Percentiles rank a stretch among this genome's conserved stretches.
phyloP scores from a whole-genome alignment of 2,797 vertebrate genomes.

The Crax fasciolata region DNA sequence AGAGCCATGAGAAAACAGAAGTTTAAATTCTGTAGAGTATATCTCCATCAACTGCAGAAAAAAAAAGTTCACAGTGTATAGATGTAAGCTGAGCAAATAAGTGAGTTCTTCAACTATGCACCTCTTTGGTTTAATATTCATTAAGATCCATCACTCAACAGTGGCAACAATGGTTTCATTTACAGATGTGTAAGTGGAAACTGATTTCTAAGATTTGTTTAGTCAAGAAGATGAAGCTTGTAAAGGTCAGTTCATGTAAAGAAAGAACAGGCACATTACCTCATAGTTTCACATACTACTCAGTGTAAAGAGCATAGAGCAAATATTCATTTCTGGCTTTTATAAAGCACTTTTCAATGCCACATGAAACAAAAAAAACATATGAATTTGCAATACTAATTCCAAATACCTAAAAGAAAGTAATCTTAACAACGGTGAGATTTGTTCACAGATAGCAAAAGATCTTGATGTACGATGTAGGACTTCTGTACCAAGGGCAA shows the following conservation, averaged over 20 bases:
- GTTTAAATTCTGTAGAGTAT: not conserved
- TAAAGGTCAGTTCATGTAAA: not conserved
- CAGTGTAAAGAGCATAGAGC: not conserved
- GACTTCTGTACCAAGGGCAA: not conserved
- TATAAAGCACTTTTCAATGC: not conserved
- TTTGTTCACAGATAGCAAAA: not conserved
- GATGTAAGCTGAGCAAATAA: not conserved
- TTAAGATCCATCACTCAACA: not conserved
- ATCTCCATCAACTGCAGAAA: not conserved
- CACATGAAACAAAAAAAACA: not conserved
- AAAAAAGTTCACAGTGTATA: not conserved
- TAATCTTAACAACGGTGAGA: not conserved
- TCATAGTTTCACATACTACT: not conserved
- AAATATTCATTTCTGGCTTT: not conserved
- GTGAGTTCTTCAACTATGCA: not conserved
- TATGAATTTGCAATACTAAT: not conserved
- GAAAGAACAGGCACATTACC: not conserved
- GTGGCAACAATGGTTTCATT: not conserved
- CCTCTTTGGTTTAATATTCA: not conserved
- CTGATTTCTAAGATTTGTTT: not conserved
- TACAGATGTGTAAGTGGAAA: not conserved
- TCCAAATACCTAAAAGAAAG: not conserved
- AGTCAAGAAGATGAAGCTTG: not conserved
- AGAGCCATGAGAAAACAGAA: not conserved
- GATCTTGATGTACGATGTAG: not conserved